phyloP scores from a whole-genome alignment of 2,797 vertebrate species.

The Taeniopygia guttata region DNA sequence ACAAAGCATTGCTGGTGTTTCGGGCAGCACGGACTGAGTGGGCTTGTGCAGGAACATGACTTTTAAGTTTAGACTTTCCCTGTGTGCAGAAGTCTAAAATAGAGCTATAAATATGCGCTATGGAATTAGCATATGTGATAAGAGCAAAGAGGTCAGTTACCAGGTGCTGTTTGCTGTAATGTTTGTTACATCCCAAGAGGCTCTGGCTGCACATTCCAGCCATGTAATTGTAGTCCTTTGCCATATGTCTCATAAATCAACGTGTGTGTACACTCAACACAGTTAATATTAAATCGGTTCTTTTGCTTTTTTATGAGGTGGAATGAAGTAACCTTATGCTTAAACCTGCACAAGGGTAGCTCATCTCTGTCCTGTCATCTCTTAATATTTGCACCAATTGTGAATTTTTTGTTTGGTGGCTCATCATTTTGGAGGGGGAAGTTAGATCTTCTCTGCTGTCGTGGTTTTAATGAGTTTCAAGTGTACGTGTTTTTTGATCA shows the following conservation, averaged over 20 bases:
- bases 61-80: not conserved
- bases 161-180: not conserved
- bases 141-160: not conserved
- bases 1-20: accelerated
- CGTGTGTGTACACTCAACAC: not conserved
- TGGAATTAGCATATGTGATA: not conserved
- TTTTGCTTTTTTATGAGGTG: not conserved
- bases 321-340: not conserved
- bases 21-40: not conserved
- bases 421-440: not conserved
- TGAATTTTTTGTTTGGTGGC: not conserved
- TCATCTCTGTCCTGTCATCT: not conserved
- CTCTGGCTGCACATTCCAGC: not conserved
- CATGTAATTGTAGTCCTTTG: not conserved
- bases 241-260: not conserved
- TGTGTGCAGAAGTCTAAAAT: not conserved
- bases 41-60: not conserved
- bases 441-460: not conserved
- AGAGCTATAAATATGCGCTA: not conserved
- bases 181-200: not conserved
- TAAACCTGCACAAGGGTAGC: not conserved
- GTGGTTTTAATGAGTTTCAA: not conserved
- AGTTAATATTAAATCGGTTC: not conserved
- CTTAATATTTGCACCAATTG: not conserved
- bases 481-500: not conserved